phyloP scores from a whole-genome alignment of 2,888 invertebrate species.

The Drosophila meridiana region DNA sequence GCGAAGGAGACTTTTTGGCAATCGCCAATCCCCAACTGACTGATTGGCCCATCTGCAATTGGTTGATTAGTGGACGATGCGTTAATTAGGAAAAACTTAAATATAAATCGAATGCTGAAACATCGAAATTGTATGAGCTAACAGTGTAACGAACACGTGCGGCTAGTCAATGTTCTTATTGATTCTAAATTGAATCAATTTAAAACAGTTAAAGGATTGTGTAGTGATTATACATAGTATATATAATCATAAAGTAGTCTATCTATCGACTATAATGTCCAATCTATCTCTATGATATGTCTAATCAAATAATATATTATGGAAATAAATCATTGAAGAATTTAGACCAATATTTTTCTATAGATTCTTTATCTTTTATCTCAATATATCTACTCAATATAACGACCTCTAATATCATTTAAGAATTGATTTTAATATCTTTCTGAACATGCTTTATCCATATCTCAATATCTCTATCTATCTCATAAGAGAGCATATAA shows the following conservation, averaged over 20 bases:
- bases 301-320: too few species aligned
- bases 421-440: too few species aligned
- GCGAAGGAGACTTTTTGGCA: constrained; percentile 63
- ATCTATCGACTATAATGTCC: not conserved
- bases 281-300: too few species aligned
- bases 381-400: too few species aligned
- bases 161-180: not conserved
- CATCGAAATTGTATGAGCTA: constrained; percentile 11
- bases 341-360: too few species aligned
- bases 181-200: not conserved
- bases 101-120: constrained; percentile 28
- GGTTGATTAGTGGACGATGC: constrained; percentile 24
- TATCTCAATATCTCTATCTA: too few species aligned
- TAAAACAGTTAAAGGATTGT: not conserved
- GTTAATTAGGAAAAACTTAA: constrained; percentile 43
- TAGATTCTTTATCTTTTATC: too few species aligned
- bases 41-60: constrained; percentile 56
- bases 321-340: too few species aligned
- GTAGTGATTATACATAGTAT: not conserved
- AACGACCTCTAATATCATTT: too few species aligned
- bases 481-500: too few species aligned
- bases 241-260: not conserved
- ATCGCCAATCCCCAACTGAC: constrained; percentile 21
- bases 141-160: constrained; percentile 3
- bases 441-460: too few species aligned